Percentiles rank a stretch among this genome's conserved stretches.
Evolutionary conservation across 2,113 vertebrate genomes (phyloP).

Genomic region (Sturnus vulgaris): DNA sequence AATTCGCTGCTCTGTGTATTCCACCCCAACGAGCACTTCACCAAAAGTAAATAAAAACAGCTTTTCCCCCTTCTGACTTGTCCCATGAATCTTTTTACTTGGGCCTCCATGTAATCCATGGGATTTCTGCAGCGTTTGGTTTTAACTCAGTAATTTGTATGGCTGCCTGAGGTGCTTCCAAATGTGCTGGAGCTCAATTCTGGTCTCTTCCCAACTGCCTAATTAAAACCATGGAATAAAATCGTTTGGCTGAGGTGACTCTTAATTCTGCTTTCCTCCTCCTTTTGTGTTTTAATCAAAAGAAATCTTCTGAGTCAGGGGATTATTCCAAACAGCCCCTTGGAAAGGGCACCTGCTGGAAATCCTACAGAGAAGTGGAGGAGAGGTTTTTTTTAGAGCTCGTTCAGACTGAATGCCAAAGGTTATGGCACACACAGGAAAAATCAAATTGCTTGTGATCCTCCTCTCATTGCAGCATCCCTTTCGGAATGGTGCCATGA

Average conservation of each 20-base stretch:
- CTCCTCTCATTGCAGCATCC: not conserved
- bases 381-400: not conserved
- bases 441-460: constrained; percentile 1
- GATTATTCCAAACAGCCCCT: not conserved
- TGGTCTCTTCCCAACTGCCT: constrained; percentile 26
- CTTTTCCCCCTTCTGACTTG: constrained; percentile 32
- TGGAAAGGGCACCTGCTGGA: constrained; percentile 10
- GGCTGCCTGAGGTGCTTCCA: constrained; percentile 60
- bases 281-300: constrained; percentile 4
- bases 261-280: constrained; percentile 9
- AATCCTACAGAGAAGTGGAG: not conserved
- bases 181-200: constrained; percentile 38
- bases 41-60: constrained; percentile 67
- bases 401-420: not conserved
- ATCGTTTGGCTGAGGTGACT: not conserved
- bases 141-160: constrained; percentile 64
- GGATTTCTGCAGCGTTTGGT: constrained; percentile 70
- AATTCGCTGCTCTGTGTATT: not conserved
- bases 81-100: constrained; percentile 40
- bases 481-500: not conserved
- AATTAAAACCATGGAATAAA: constrained; percentile 43
- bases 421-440: not conserved
- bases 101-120: constrained; percentile 59
- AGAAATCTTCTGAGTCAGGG: not conserved
- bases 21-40: constrained; percentile 48